Conservation (phyloP, 2,797 vertebrate species). For the Eulemur albifrons region DNA sequence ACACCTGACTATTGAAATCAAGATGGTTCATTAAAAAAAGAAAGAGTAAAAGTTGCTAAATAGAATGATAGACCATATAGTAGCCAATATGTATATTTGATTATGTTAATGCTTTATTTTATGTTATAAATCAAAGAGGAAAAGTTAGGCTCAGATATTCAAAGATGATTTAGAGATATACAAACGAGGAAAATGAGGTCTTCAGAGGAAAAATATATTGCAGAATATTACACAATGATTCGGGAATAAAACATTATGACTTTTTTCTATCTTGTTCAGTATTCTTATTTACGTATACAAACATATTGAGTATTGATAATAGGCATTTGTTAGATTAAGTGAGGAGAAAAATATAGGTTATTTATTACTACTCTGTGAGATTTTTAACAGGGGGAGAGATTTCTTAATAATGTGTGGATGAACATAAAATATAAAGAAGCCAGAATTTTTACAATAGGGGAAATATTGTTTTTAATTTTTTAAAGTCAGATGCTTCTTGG, state of each 20-base stretch:
- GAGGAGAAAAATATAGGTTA: neutral
- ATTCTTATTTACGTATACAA: neutral
- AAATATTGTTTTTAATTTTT: neutral
- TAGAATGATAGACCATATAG: neutral
- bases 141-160: neutral
- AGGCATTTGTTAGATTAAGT: neutral
- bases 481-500: neutral
- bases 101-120: neutral
- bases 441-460: neutral
- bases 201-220: neutral
- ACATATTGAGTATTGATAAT: neutral
- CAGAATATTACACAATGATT: neutral
- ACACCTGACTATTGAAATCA: slow-evolving; percentile 14
- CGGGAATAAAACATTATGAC: neutral
- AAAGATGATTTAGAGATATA: neutral
- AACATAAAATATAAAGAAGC: neutral
- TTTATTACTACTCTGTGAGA: neutral
- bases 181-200: neutral
- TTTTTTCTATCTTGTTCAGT: neutral
- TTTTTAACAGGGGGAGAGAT: neutral
- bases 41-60: neutral
- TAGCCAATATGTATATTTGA: neutral
- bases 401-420: neutral
- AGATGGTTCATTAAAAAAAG: neutral
- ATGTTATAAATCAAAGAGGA: neutral